phyloP scores from a whole-genome alignment of 2,888 invertebrate species.

The Melanophora roralis region DNA sequence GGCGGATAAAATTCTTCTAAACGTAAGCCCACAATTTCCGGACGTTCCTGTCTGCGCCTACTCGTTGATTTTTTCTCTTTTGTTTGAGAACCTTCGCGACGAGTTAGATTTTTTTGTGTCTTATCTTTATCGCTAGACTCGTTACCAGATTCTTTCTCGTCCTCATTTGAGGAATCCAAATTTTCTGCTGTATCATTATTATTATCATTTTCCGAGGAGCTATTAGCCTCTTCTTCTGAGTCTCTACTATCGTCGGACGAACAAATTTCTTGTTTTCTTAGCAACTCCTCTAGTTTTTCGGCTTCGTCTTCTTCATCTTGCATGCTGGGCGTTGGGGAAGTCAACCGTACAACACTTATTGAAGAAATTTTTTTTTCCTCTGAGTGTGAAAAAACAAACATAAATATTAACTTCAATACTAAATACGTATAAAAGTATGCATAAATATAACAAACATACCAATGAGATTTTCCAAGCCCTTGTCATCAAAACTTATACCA shows the following conservation, averaged over 20 bases:
- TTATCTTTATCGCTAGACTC: conserved; percentile 42
- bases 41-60: conserved; percentile 65
- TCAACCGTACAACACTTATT: conserved; percentile 81
- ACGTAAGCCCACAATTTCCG: conserved; percentile 81
- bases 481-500: conserved; percentile 90
- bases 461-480: conserved; percentile 86
- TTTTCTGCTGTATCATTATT: conserved; percentile 65
- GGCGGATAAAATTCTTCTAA: conserved; percentile 82
- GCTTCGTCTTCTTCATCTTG: conserved; percentile 72
- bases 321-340: conserved; percentile 77
- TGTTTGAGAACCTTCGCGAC: conserved; percentile 44
- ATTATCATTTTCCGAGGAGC: conserved; percentile 59
- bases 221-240: conserved; percentile 37
- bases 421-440: not conserved
- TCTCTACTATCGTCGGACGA: conserved; percentile 46
- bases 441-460: conserved; percentile 80
- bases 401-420: not conserved
- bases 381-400: no score
- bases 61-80: conserved; percentile 46
- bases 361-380: conserved; percentile 80
- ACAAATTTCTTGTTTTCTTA: conserved; percentile 44
- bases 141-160: conserved; percentile 65
- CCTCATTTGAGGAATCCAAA: conserved; percentile 65
- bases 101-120: conserved; percentile 51
- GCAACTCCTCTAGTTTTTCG: conserved; percentile 66